A percentile compares a stretch with the other conserved stretches of the same genome.
Conservation (phyloP, 2,113 vertebrate genomes). For the Pandion haliaetus region DNA sequence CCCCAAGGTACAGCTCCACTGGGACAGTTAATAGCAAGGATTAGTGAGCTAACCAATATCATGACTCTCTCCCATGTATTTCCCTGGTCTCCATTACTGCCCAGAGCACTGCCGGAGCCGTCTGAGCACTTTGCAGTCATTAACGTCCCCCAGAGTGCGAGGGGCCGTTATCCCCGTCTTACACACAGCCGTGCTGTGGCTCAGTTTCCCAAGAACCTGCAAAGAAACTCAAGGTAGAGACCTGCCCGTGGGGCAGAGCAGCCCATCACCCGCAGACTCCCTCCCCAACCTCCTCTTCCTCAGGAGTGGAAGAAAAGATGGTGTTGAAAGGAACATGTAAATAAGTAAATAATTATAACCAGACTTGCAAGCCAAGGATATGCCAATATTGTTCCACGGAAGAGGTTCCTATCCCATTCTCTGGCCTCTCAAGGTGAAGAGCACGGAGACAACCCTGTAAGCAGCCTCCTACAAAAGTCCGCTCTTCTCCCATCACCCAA, state of each 20-base stretch:
- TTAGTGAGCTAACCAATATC: background rate
- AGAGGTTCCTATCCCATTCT: background rate
- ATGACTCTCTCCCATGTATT: background rate
- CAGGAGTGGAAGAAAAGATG: background rate
- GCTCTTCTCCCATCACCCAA: background rate
- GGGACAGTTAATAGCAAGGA: background rate
- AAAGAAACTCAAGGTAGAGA: background rate
- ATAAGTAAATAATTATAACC: background rate
- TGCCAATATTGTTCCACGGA: rapidly evolving
- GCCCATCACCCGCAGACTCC: rapidly evolving
- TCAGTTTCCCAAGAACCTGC: background rate
- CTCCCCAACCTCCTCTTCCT: background rate
- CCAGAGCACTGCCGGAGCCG: background rate
- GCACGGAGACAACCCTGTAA: background rate
- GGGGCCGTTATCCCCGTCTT: background rate
- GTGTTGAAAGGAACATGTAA: background rate
- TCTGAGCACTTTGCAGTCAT: background rate
- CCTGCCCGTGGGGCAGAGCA: background rate
- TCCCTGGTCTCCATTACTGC: background rate
- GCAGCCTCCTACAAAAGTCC: background rate
- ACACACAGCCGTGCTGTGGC: background rate
- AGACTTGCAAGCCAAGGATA: background rate
- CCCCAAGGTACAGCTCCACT: background rate
- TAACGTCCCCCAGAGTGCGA: rapidly evolving
- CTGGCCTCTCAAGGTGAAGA: background rate